phyloP scores from a whole-genome alignment of 2,797 vertebrate species.

The Helarctos malayanus region DNA sequence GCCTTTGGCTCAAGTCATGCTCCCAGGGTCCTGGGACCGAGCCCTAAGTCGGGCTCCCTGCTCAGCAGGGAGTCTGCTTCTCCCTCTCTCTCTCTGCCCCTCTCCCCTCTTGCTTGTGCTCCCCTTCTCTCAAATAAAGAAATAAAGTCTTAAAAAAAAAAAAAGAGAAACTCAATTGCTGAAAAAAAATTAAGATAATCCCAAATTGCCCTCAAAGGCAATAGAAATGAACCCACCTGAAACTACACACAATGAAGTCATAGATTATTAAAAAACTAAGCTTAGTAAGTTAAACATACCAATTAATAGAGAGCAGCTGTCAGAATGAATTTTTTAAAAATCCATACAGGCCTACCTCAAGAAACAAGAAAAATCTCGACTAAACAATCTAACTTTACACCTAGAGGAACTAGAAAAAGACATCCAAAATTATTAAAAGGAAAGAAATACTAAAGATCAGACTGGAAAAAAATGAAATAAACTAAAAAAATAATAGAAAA shows the following conservation, averaged over 20 bases:
- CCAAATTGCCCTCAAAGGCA: background rate
- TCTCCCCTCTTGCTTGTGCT: background rate
- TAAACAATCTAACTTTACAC: background rate
- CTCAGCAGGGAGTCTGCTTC: no score
- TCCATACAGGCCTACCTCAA: background rate
- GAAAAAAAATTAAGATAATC: background rate
- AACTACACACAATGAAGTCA: background rate
- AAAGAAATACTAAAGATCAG: background rate
- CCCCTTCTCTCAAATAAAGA: background rate
- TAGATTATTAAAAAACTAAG: background rate
- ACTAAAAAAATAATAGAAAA: background rate
- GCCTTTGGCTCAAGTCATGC: background rate
- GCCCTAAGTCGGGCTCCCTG: no score
- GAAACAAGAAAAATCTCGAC: background rate
- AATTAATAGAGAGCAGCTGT: constrained; percentile 2
- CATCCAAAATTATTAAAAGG: background rate
- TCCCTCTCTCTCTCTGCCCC: background rate
- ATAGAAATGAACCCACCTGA: background rate
- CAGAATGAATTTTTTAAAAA: background rate
- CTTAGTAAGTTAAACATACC: background rate
- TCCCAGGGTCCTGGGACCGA: no score
- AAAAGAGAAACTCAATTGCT: background rate
- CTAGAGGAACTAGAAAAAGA: background rate
- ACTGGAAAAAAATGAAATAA: background rate
- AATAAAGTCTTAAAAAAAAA: background rate